These are phyloP conservation scores for Apostichopus californicus DNA, from an alignment of 35 echinoderm and acorn worm genomes.

Conservation along the genomic window DNA sequence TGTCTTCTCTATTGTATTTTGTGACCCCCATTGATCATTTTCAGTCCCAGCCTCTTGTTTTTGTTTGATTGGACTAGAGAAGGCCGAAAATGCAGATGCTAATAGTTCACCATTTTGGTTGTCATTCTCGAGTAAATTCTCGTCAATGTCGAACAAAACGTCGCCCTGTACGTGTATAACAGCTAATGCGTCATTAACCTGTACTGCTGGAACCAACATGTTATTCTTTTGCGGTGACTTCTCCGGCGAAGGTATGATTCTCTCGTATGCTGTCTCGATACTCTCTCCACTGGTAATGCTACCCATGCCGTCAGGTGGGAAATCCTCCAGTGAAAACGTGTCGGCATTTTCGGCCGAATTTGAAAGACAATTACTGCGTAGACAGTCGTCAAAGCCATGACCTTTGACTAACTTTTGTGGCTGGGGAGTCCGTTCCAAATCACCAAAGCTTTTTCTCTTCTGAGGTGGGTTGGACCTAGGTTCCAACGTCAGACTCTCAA, in stretches of 20 bases:
- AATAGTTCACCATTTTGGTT: slow-evolving; percentile 3
- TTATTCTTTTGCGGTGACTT: slow-evolving; percentile 50
- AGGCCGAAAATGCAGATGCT: not conserved
- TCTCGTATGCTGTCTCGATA: slow-evolving; percentile 79
- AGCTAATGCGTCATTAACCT: not conserved
- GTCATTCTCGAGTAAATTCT: slow-evolving; percentile 29
- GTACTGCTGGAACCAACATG: not conserved
- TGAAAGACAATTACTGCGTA: slow-evolving; percentile 15
- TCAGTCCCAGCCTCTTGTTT: not conserved
- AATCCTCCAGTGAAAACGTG: slow-evolving; percentile 51
- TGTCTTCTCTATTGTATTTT: not conserved
- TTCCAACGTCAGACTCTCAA: slow-evolving; percentile 89
- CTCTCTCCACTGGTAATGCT: slow-evolving; percentile 76
- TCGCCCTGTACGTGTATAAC: slow-evolving; percentile 9
- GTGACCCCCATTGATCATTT: not conserved
- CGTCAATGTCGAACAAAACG: slow-evolving; percentile 33
- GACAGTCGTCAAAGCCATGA: slow-evolving; percentile 11
- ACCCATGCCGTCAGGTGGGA: slow-evolving; percentile 58
- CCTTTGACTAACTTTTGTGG: slow-evolving; percentile 81
- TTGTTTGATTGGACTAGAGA: not conserved
- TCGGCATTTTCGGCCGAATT: slow-evolving; percentile 43
- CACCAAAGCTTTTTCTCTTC: slow-evolving; percentile 73
- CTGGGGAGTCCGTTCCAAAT: slow-evolving; percentile 48
- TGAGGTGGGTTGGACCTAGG: slow-evolving; percentile 70
- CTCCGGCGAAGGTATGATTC: slow-evolving; percentile 58